Percentiles rank a stretch among this genome's conserved stretches.
These are phyloP conservation scores for Itoplectis maculator DNA, from an alignment of 2,888 invertebrate species.

Conservation along the genomic window DNA sequence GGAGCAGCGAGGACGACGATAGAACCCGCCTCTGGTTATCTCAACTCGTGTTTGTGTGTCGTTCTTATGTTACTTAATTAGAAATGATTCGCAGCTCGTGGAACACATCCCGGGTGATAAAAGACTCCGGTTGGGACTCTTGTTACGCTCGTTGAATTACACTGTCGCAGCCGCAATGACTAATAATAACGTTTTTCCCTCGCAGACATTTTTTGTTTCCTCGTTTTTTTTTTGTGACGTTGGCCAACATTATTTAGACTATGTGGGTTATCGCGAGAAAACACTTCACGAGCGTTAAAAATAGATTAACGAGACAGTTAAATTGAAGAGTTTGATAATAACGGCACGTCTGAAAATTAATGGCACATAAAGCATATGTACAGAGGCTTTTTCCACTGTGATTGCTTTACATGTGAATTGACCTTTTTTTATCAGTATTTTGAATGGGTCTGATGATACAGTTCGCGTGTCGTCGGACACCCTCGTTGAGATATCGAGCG, in stretches of 20 bases:
- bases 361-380: background rate
- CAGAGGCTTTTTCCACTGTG: background rate
- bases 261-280: background rate
- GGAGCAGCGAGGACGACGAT: slow-evolving; percentile 8
- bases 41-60: background rate
- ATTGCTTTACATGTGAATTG: background rate
- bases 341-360: background rate
- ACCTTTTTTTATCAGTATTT: too few relatives aligned
- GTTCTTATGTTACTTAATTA: slow-evolving; percentile 66
- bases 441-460: slow-evolving; percentile 40
- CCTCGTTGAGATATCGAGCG: slow-evolving; percentile 25
- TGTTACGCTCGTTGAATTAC: slow-evolving; percentile 9
- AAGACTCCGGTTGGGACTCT: slow-evolving; percentile 18
- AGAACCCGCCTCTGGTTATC: slow-evolving; percentile 28
- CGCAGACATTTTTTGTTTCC: background rate
- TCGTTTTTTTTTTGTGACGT: background rate
- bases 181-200: background rate
- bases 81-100: slow-evolving; percentile 46
- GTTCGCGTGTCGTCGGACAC: slow-evolving; percentile 50
- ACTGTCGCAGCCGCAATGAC: background rate
- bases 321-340: background rate
- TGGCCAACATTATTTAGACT: background rate
- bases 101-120: slow-evolving; percentile 49
- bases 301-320: background rate
- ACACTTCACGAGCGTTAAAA: background rate